Conservation (phyloP, 2,113 vertebrate species). For the Tamias sibiricus region DNA sequence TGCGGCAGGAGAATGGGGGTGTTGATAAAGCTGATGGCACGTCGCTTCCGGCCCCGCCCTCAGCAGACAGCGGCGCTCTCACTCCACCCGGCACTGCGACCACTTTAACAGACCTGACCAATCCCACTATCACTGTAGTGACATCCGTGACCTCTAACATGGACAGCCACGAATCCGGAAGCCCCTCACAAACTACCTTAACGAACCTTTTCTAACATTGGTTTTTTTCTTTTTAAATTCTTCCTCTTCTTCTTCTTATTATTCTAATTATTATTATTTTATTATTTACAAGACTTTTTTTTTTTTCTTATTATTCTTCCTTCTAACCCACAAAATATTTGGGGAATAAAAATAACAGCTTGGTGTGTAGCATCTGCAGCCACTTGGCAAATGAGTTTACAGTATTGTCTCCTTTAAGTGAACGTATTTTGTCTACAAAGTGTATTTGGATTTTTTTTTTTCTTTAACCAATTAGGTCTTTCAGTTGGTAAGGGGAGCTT, state of each 20-base stretch:
- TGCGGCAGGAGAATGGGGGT: slow-evolving; percentile 99
- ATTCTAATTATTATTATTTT: slow-evolving; percentile 86
- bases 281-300: slow-evolving; percentile 86
- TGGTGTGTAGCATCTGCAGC: slow-evolving; percentile 94
- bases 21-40: slow-evolving; percentile 99
- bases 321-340: slow-evolving; percentile 85
- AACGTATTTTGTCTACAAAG: slow-evolving; percentile 81
- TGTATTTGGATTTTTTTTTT: slow-evolving; percentile 79
- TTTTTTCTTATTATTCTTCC: too few species aligned
- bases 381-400: slow-evolving; percentile 94
- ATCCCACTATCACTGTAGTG: slow-evolving; percentile 99
- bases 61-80: slow-evolving; percentile 98
- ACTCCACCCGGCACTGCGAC: slow-evolving; percentile 98
- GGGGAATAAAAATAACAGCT: slow-evolving; percentile 89
- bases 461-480: slow-evolving; percentile 67
- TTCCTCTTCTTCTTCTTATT: slow-evolving; percentile 82
- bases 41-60: slow-evolving; percentile 96
- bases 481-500: slow-evolving; percentile 79
- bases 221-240: slow-evolving; percentile 85
- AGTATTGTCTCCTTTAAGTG: slow-evolving; percentile 82
- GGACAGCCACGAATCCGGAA: slow-evolving; percentile 99
- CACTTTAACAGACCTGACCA: slow-evolving; percentile 99
- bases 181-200: slow-evolving; percentile 99
- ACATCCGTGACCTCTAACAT: slow-evolving; percentile 98
- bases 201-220: slow-evolving; percentile 99